phyloP scores from a whole-genome alignment of 2,797 vertebrate species.

The Acrossocheilus fasciatus region DNA sequence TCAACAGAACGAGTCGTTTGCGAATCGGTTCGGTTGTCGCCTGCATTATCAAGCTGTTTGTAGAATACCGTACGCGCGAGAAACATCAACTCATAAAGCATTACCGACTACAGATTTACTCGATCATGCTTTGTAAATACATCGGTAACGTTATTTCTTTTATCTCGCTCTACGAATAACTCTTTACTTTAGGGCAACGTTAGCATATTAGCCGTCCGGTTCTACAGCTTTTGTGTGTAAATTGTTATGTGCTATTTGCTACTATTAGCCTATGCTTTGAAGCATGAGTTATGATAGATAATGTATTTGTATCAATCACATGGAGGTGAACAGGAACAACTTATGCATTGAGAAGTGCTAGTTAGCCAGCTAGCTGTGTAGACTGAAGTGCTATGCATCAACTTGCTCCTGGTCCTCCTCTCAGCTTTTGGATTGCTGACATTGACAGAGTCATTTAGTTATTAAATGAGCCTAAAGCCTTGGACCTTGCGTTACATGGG shows the following conservation, averaged over 20 bases:
- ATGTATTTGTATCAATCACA: neutral
- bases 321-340: neutral
- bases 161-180: neutral
- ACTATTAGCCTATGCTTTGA: neutral
- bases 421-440: conserved; percentile 1
- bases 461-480: conserved; percentile 14
- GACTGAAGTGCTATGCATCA: conserved; percentile 29
- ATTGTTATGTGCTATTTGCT: neutral
- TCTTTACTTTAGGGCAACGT: conserved; percentile 7
- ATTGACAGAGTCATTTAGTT: neutral
- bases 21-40: neutral
- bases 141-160: neutral
- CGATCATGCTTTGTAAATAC: neutral
- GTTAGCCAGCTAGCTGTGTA: conserved; percentile 43
- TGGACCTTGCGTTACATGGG: conserved; percentile 15
- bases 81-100: neutral
- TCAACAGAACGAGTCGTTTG: neutral
- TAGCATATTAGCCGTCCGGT: conserved; percentile 29
- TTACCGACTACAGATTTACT: neutral
- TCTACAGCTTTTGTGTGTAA: neutral
- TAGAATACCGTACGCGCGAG: neutral
- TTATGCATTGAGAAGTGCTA: neutral
- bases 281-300: neutral
- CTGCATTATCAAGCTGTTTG: neutral
- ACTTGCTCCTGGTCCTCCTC: conserved; percentile 16